Percentiles rank a stretch among this genome's conserved stretches.
Conservation (phyloP, 2,797 vertebrate species). For the Danio jaintianensis region DNA sequence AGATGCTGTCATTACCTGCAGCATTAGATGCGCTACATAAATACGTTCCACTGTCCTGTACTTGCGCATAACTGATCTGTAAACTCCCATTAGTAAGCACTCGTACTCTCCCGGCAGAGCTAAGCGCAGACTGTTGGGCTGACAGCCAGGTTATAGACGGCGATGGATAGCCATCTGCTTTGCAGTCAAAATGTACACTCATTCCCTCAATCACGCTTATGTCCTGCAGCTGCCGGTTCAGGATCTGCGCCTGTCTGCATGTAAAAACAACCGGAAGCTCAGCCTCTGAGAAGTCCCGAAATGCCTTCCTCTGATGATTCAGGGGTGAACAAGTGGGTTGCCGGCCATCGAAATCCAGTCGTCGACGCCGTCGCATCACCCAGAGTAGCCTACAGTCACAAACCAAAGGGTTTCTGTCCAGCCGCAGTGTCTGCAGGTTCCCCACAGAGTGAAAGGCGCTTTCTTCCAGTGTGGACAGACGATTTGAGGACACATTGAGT, state of each 20-base stretch:
- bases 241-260: constrained; percentile 81
- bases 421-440: constrained; percentile 84
- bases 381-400: constrained; percentile 92
- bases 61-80: constrained; percentile 85
- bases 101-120: constrained; percentile 77
- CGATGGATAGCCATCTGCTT: constrained; percentile 84
- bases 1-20: constrained; percentile 86
- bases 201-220: constrained; percentile 82
- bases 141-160: constrained; percentile 85
- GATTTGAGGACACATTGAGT: constrained; percentile 89
- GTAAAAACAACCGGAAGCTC: constrained; percentile 83
- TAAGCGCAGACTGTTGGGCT: constrained; percentile 75
- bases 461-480: constrained; percentile 85
- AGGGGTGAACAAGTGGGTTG: constrained; percentile 84
- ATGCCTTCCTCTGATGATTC: constrained; percentile 74
- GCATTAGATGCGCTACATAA: constrained; percentile 85
- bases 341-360: constrained; percentile 82
- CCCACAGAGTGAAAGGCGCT: constrained; percentile 85
- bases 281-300: constrained; percentile 83
- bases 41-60: constrained; percentile 84
- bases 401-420: constrained; percentile 87
- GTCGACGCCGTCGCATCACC: constrained; percentile 81
- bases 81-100: constrained; percentile 84
- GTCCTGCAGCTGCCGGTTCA: constrained; percentile 77
- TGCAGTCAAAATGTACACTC: constrained; percentile 81